Conservation (phyloP, 2,888 invertebrate species). For the Mythimna loreyi region DNA sequence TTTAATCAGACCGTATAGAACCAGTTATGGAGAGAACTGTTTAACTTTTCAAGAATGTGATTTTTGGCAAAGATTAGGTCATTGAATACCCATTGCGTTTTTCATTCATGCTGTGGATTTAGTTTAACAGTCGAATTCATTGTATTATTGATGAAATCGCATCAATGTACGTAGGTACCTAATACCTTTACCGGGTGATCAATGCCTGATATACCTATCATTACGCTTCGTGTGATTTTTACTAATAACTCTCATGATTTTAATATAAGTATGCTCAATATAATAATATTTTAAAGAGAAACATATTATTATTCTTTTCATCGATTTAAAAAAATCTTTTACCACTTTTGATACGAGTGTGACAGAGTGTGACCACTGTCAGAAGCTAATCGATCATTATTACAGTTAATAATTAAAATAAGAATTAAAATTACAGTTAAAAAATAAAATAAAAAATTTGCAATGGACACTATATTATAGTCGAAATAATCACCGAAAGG, state of each 20-base stretch:
- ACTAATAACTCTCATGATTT: background rate
- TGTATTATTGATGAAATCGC: background rate
- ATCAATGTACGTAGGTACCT: conserved; percentile 1
- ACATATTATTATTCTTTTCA: too few relatives aligned
- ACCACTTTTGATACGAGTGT: too few relatives aligned
- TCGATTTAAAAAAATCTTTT: too few relatives aligned
- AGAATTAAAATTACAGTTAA: background rate
- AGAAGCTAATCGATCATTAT: background rate
- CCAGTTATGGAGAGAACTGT: conserved; percentile 31
- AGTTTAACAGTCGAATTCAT: background rate
- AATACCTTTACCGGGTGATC: background rate
- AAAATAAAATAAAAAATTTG: background rate
- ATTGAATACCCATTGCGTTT: conserved; percentile 1
- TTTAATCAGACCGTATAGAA: conserved; percentile 30
- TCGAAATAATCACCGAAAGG: too few relatives aligned
- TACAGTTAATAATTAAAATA: background rate
- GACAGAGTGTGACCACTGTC: too few relatives aligned
- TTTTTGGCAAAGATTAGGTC: conserved; percentile 27
- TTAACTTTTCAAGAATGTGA: conserved; percentile 35
- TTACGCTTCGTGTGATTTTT: background rate
- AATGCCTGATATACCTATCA: background rate
- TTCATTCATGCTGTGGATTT: conserved; percentile 3
- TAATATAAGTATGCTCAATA: background rate
- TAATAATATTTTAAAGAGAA: too few relatives aligned
- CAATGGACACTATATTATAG: background rate